phyloP scores from a whole-genome alignment of 1,140 invertebrate species.

The Aricia agestis region DNA sequence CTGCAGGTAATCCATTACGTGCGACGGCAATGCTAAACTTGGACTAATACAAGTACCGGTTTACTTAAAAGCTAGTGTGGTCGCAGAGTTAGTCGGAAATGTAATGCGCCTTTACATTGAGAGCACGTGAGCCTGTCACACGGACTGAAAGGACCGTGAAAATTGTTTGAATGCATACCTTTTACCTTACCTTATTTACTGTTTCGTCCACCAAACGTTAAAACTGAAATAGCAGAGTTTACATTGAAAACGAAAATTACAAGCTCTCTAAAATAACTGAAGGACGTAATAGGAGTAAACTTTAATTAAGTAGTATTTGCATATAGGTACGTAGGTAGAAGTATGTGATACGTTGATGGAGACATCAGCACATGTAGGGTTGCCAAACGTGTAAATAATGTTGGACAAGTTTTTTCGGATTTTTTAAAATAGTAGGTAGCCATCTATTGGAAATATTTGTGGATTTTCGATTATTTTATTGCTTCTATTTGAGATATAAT shows the following conservation, averaged over 20 bases:
- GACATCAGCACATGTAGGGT: no score
- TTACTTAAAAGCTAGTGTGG: neutral
- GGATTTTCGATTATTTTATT: no score
- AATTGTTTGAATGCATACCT: constrained; percentile 3
- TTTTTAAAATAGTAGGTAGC: no score
- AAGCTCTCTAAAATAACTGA: no score
- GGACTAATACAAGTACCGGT: neutral
- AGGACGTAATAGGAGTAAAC: no score
- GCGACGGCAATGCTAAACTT: neutral
- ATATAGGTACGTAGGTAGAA: no score
- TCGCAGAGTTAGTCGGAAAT: neutral
- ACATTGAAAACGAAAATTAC: neutral
- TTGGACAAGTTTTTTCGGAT: no score
- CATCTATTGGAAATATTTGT: no score
- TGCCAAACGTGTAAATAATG: no score
- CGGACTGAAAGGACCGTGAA: constrained; percentile 1
- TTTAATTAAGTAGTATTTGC: no score
- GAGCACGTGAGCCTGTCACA: neutral
- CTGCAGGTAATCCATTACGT: neutral
- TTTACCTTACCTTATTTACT: neutral
- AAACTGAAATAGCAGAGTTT: neutral
- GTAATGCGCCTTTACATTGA: constrained; percentile 7
- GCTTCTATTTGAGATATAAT: no score
- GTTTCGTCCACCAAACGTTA: neutral
- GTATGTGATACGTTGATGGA: no score